Base-by-base conservation (phyloP, 2,888 invertebrate species). In the Rutpela maculata region DNA sequence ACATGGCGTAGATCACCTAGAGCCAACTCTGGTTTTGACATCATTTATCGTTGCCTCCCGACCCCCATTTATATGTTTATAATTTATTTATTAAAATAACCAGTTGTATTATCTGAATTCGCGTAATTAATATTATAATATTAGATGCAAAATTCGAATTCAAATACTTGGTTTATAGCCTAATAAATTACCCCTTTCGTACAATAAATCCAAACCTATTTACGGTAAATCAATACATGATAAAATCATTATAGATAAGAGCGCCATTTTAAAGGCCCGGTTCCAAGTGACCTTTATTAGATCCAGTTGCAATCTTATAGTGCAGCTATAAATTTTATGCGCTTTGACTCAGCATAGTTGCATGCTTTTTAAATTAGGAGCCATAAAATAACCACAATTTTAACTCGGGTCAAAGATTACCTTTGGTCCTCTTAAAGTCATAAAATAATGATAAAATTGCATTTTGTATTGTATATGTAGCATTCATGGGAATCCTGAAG, bases 301-400 rank as follows among this genome's bases (percentile, higher is more conserved):
- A 84, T 83, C 82, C 82, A 81, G 82, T 84, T 79, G 84, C 82
- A 82, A 82, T 85, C 83, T 84, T 80, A 81, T 79, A 81, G 79
- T 79, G 63, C 70, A 57, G 82, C 75, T 76, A 80, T 85, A 85
- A 85, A 85, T 81, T 84, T 84, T 85, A 85, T 84, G 81, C 76
- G 78, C 77, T 79, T 81, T 78, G 83, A 84, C 80, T 84, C 85
- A 81, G 85, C 84, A 83, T 78, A 79, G 80, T 79, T 79, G 85
- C 82, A 78, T 81, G 82, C 81, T 82, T 83, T 84, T 83, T 81
- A 82, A 85, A 84, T 85, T 83, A 84, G 84, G 76, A 79, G 71
- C 78, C 80, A 81, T 85, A 84, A 85, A 85, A 81, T 81, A 79
- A 78, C 83, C 83, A 77, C 81, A 81, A 78, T 79, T 85, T 84